Percentiles rank a stretch among this genome's conserved stretches.
Evolutionary conservation across 1,140 invertebrate genomes (phyloP).

Genomic region (Nylanderia fulva): DNA sequence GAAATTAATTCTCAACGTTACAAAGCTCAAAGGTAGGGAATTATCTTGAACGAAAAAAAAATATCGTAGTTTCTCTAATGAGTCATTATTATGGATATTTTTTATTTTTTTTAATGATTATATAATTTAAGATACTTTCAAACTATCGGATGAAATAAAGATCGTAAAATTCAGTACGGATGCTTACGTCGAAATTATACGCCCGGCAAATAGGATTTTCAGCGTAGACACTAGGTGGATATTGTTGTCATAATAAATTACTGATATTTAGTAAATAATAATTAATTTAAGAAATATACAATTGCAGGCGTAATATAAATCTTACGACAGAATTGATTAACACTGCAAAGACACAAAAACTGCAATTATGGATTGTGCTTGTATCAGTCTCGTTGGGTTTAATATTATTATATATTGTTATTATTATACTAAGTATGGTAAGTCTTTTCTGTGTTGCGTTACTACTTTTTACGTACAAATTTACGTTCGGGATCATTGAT

Average conservation of each 20-base stretch:
- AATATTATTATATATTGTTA: conserved; percentile 76
- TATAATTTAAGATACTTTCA: conserved; percentile 50
- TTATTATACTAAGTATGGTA: conserved; percentile 77
- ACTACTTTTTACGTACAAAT: neutral
- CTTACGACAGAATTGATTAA: conserved; percentile 79
- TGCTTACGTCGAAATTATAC: conserved; percentile 68
- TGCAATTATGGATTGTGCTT: conserved; percentile 79
- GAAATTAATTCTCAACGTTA: conserved; percentile 64
- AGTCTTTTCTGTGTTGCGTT: neutral
- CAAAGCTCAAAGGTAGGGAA: conserved; percentile 61
- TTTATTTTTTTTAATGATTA: neutral
- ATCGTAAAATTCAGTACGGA: conserved; percentile 72
- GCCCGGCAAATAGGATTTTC: conserved; percentile 53
- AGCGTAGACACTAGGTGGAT: conserved; percentile 24
- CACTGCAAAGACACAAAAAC: conserved; percentile 56
- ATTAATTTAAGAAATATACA: neutral
- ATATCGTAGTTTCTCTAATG: neutral
- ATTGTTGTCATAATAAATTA: neutral
- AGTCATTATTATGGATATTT: neutral
- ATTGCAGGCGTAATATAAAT: conserved; percentile 56
- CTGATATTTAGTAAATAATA: neutral
- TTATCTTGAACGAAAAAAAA: neutral
- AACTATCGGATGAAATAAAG: neutral
- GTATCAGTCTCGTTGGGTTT: conserved; percentile 79
- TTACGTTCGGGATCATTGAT: neutral